phyloP scores from a whole-genome alignment of 2,797 vertebrate species.

The Fundulus diaphanus region DNA sequence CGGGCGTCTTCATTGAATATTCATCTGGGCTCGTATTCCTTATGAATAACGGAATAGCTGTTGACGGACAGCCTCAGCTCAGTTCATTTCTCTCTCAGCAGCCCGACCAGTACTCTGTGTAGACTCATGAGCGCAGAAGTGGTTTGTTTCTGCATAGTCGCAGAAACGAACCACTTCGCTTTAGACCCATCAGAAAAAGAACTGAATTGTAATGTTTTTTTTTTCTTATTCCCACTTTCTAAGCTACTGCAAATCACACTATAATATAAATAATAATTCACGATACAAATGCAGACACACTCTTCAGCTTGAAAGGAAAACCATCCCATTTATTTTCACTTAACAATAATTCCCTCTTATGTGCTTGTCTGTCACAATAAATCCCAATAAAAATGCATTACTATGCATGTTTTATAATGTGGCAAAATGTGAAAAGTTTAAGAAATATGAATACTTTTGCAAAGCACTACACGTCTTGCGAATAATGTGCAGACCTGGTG shows the following conservation, averaged over 20 bases:
- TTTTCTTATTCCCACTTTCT: neutral
- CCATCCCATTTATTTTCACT: neutral
- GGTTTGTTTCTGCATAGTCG: slow-evolving; percentile 45
- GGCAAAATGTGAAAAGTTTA: neutral
- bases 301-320: neutral
- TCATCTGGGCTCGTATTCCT: slow-evolving; percentile 61
- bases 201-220: slow-evolving; percentile 34
- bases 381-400: neutral
- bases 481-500: slow-evolving; percentile 78
- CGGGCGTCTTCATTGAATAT: slow-evolving; percentile 72
- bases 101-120: slow-evolving; percentile 41
- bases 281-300: neutral
- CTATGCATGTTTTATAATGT: neutral
- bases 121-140: slow-evolving; percentile 40
- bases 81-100: slow-evolving; percentile 28
- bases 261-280: neutral
- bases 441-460: neutral
- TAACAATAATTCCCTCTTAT: neutral
- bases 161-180: slow-evolving; percentile 39
- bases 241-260: no score
- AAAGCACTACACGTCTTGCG: slow-evolving; percentile 23
- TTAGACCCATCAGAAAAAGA: slow-evolving; percentile 36
- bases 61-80: slow-evolving; percentile 65
- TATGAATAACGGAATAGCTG: slow-evolving; percentile 69
- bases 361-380: neutral